These are phyloP conservation scores for Anas georgica DNA, from an alignment of 2,797 vertebrate genomes.

Conservation along the genomic window DNA sequence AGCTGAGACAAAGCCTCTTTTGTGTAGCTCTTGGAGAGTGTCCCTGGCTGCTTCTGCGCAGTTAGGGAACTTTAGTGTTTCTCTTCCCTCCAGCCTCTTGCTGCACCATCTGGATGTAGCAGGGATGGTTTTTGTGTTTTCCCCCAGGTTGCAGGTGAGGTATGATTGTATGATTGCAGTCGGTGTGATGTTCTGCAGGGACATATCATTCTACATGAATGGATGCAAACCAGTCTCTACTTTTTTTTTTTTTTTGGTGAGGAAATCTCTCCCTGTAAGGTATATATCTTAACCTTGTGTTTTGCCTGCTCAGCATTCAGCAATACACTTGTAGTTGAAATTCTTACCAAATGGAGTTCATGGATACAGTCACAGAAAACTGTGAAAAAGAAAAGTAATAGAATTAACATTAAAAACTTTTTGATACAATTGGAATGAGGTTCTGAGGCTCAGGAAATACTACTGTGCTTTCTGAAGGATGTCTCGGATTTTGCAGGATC, in stretches of 20 bases:
- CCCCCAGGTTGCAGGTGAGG: background rate
- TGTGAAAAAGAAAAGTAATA: background rate
- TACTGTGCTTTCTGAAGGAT: background rate
- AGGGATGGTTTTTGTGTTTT: slow-evolving; percentile 4
- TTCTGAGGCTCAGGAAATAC: background rate
- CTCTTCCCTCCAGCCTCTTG: slow-evolving; percentile 51
- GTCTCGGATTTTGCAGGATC: background rate
- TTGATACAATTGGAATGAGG: background rate
- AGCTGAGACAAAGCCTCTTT: slow-evolving; percentile 68
- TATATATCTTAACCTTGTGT: background rate
- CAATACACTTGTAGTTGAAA: background rate
- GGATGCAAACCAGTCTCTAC: background rate
- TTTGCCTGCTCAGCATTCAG: background rate
- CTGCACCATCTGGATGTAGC: slow-evolving; percentile 42
- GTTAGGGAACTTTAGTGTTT: slow-evolving; percentile 29
- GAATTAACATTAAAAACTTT: background rate
- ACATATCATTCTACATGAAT: background rate
- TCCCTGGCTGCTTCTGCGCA: slow-evolving; percentile 46
- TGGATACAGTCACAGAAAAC: background rate
- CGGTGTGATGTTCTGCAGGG: background rate
- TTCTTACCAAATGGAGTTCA: background rate
- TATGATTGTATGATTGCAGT: slow-evolving; percentile 14
- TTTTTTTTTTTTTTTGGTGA: background rate
- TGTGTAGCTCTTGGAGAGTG: slow-evolving; percentile 60
- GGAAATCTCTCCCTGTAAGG: background rate